Evolutionary conservation across 2,888 invertebrate genomes (phyloP), one percentile per base, ranked within the genome.

Genomic region (Scaptomyza reducta): DNA sequence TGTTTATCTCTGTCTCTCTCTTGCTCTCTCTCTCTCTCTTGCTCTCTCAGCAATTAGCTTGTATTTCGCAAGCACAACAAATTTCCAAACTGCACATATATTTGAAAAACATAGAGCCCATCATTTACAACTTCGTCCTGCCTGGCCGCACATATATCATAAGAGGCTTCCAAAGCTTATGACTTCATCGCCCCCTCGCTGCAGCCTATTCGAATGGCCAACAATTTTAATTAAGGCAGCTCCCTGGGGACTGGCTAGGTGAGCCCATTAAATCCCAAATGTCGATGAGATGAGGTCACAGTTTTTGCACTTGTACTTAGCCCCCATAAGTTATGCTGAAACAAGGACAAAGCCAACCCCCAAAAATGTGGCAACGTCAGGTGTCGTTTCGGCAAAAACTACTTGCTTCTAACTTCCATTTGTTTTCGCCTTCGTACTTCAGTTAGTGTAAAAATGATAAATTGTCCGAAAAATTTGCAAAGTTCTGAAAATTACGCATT

Each of bases 401-500:
- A 49, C 35, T 2, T 10, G 25, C 42, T 42, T n/a, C 40, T n/a
- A 25, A 14, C 13, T 38, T 1, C 14, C 6, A 35, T 11, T 27
- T 27, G 27, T 42, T 38, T 22, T 14, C 9, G 1, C 31, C 18
- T 35, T 9, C 18, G 40, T 9, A n/a, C 11, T 31, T 42, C 14
- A 33, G 58, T 54, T 72, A 49, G 58, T 67, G 70, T 66, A 77
- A 75, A 82, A 87, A 88, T 87, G 88, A 84, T 84, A 87, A 82
- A 84, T 84, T 85, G 79, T 85, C 54, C 51, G 64, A 75, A 84
- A 80, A 87, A 82, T 80, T 84, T 80, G 80, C 86, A 82, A 84
- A 88, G 68, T 88, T 79, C 67, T 84, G 79, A 87, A 82, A 83
- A 86, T 88, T 88, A 88, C 74, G 80, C 87, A 83, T 88, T 85